Base-by-base conservation (phyloP, 1,140 invertebrate genomes). In the Lerema accius region DNA sequence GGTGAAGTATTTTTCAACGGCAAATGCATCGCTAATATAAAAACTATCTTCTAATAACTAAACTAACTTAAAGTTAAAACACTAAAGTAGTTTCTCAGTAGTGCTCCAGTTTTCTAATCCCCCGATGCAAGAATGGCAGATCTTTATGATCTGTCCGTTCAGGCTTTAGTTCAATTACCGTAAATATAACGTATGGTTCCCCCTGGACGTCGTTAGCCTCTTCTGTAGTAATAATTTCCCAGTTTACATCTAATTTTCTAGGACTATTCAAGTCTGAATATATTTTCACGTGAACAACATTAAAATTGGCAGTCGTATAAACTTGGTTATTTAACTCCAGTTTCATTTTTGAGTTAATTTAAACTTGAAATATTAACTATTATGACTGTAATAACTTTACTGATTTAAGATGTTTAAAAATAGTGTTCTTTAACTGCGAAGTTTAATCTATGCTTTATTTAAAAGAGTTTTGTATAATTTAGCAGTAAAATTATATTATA, bases 141-240 rank as follows among this genome's bases (percentile, higher is more conserved):
- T 43, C 53, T 32, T 56, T 43, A 56, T 56, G 53, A 56, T 56
- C 39, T 45, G 53, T 43, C 53, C 40, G 53, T 56, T 56, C 39
- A 32, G 40, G 17, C 53, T 23, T 35, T 56, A 19, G 53, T 17
- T 53, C 32, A 43, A 17, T 56, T 56, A 55, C 42, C 53, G 53
- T 43, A 32, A 56, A 39, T 17, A 32, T 55, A 55, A 56, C 26
- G 53, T 42, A 56, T 56, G 53, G 40, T 14, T 56, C 53, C 23
- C 53, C 0, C 40, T 43, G 53, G 53, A 56, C 53, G 10, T 56
- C 14, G 53, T 56, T 56, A 56, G 39, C 9, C 9, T 14, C 23
- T 49, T 45, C 43, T 56, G 51, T 43, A 42, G 39, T 23, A 43
- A 56, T 43, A 43, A 45, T 56, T 56, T 43, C 53, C 45, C 10